These are phyloP conservation scores for Propithecus perrieri DNA, from an alignment of 2,797 vertebrate species.

Conservation along the genomic window DNA sequence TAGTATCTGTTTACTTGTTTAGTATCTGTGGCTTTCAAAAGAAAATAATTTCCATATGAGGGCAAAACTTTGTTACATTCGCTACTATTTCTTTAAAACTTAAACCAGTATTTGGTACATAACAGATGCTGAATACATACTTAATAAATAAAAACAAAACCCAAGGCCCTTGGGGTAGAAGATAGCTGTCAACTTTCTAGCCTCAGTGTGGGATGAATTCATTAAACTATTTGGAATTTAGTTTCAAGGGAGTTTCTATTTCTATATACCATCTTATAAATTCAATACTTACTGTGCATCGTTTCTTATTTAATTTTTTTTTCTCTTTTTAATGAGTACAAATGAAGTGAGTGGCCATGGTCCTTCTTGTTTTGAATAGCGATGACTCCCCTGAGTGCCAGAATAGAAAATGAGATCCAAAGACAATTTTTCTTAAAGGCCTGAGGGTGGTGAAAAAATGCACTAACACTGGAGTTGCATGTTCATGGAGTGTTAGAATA, in stretches of 20 bases:
- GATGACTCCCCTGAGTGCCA: slow-evolving; percentile 1
- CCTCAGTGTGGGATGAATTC: neutral
- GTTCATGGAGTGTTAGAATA: neutral
- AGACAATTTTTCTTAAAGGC: neutral
- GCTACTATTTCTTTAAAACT: neutral
- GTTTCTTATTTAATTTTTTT: neutral
- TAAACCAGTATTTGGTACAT: neutral
- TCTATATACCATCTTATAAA: neutral
- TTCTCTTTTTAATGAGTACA: slow-evolving; percentile 50
- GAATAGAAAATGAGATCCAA: slow-evolving; percentile 42
- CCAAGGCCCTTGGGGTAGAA: neutral
- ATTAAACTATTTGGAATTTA: neutral
- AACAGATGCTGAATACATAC: neutral
- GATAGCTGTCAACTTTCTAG: neutral
- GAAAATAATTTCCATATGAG: neutral
- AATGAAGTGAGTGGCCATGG: neutral
- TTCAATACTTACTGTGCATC: neutral
- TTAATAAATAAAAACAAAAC: neutral
- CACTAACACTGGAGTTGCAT: neutral
- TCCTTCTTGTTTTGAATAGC: neutral
- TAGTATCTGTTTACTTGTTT: neutral
- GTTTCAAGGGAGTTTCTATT: neutral
- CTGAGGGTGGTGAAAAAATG: neutral
- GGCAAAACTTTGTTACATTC: neutral
- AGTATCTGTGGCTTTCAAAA: neutral